These are phyloP conservation scores for Psix sp. DNA, from an alignment of 1,140 invertebrate genomes.

Conservation along the genomic window DNA sequence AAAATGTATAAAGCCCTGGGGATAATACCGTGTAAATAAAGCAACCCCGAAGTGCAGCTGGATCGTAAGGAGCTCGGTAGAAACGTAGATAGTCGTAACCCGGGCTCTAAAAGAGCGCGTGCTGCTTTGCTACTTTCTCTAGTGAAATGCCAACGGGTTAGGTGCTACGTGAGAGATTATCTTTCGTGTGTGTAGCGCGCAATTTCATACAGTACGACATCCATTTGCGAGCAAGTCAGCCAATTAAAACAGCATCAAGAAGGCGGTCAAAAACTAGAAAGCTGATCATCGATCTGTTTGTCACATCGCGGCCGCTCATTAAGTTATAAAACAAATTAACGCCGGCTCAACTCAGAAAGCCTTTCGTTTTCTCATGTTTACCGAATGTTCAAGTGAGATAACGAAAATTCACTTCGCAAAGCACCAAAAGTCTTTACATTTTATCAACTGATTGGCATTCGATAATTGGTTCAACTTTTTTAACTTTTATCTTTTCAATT, in stretches of 20 bases:
- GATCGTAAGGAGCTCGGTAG: conserved; percentile 43
- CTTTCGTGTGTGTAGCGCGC: conserved; percentile 53
- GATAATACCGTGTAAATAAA: conserved; percentile 40
- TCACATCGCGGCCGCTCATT: conserved; percentile 1
- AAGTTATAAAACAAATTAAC: too few species aligned
- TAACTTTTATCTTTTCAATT: too few species aligned
- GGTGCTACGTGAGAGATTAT: conserved; percentile 69
- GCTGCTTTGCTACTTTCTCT: conserved; percentile 71
- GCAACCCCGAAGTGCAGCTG: conserved; percentile 34
- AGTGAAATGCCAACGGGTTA: conserved; percentile 74
- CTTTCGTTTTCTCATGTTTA: too few species aligned
- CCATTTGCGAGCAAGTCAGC: conserved; percentile 36
- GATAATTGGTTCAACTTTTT: too few species aligned
- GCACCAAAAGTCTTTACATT: too few species aligned
- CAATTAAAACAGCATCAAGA: conserved; percentile 47
- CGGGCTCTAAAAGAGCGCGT: conserved; percentile 52
- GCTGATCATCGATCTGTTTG: background rate
- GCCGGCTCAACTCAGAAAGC: too few species aligned
- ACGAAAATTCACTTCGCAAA: too few species aligned
- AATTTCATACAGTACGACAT: conserved; percentile 48
- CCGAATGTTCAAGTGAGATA: too few species aligned
- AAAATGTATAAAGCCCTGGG: conserved; percentile 32
- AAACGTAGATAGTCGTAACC: conserved; percentile 46
- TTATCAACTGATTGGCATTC: too few species aligned
- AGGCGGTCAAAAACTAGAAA: conserved; percentile 9